Percentiles rank a stretch among this genome's conserved stretches.
phyloP scores from a whole-genome alignment of 2,113 vertebrate genomes.

The Cryptomyrus ogoouensis region DNA sequence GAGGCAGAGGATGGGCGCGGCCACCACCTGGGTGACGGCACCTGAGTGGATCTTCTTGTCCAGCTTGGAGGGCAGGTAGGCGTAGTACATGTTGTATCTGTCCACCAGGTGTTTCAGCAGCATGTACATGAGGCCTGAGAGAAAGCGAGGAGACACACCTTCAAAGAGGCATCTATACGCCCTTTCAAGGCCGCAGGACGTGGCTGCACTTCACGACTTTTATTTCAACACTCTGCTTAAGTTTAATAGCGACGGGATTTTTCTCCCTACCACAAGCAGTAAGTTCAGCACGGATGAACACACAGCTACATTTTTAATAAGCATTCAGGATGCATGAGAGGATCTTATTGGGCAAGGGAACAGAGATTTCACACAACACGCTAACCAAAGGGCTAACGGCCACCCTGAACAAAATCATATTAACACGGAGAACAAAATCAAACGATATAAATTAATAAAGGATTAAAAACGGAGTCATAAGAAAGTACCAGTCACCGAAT shows the following conservation, averaged over 20 bases:
- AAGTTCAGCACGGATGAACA: neutral
- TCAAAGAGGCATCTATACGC: neutral
- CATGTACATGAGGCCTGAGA: conserved; percentile 78
- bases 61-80: conserved; percentile 92
- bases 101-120: conserved; percentile 94
- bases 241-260: neutral
- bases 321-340: neutral
- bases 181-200: too few species aligned
- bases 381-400: neutral
- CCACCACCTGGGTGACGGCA: conserved; percentile 94
- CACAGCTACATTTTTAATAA: neutral
- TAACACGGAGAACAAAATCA: neutral
- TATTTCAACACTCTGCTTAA: neutral
- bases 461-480: neutral
- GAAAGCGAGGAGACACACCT: neutral
- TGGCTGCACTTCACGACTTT: neutral
- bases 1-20: conserved; percentile 91
- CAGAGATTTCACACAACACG: neutral
- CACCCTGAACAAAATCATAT: neutral
- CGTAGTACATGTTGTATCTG: conserved; percentile 96
- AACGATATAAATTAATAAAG: neutral
- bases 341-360: neutral
- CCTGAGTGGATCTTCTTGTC: conserved; percentile 97
- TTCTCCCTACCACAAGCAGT: neutral
- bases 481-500: neutral